Percentiles rank a stretch among this genome's conserved stretches.
phyloP scores from a whole-genome alignment of 1,140 invertebrate genomes.

The Lanistes nyassanus region DNA sequence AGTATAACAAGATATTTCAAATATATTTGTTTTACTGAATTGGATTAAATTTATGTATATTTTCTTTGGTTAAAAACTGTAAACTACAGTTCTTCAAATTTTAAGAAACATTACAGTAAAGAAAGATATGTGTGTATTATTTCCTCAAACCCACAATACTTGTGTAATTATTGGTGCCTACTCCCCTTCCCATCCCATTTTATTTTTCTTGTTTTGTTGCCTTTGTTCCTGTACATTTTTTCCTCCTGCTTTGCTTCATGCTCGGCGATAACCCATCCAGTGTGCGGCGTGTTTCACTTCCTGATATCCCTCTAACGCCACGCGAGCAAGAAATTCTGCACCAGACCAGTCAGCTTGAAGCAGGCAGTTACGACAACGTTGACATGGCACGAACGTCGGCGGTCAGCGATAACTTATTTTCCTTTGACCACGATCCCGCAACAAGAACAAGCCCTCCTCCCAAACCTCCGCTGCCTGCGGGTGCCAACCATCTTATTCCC shows the following conservation, averaged over 20 bases:
- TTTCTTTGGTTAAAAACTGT: too few relatives aligned
- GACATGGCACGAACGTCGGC: neutral
- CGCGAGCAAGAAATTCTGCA: conserved; percentile 66
- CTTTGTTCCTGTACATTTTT: neutral
- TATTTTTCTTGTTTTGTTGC: neutral
- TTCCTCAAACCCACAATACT: too few relatives aligned
- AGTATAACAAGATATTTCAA: too few relatives aligned
- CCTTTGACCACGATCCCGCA: conserved; percentile 31
- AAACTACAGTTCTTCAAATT: too few relatives aligned
- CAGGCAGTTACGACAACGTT: conserved; percentile 50
- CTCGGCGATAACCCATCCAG: conserved; percentile 21
- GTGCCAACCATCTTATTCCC: conserved; percentile 49
- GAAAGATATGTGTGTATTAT: too few relatives aligned
- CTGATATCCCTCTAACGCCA: conserved; percentile 77
- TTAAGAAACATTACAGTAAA: too few relatives aligned
- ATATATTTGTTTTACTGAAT: too few relatives aligned
- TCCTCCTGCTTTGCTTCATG: neutral
- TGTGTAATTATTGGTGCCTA: neutral
- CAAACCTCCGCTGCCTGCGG: conserved; percentile 83
- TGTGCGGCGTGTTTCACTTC: conserved; percentile 75
- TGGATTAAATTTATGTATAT: too few relatives aligned
- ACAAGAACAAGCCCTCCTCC: conserved; percentile 74
- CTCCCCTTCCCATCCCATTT: neutral
- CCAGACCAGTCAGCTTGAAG: conserved; percentile 54
- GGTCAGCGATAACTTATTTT: conserved; percentile 31